Evolutionary conservation across 2,797 vertebrate species (phyloP).

Genomic region (Yasuhikotakia modesta): DNA sequence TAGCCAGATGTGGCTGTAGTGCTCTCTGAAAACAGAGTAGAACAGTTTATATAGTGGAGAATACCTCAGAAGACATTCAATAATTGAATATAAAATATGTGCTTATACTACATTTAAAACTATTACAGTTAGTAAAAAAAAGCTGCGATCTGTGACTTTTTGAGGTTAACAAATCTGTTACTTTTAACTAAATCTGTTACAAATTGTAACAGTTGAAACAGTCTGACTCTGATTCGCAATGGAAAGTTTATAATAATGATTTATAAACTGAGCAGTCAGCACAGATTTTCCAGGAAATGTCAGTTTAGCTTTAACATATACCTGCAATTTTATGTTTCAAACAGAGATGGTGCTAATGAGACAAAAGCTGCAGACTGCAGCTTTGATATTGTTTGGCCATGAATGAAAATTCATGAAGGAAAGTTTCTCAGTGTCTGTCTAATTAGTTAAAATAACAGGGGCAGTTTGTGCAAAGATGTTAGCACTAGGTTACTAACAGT

Average conservation of each 20-base stretch:
- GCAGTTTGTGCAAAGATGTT: conserved; percentile 1
- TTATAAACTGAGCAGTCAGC: too few species aligned
- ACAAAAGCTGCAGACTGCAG: too few species aligned
- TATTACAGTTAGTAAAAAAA: background rate
- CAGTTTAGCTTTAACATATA: too few species aligned
- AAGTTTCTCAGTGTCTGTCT: background rate
- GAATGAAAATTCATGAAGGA: background rate
- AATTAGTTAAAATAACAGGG: conserved; percentile 3
- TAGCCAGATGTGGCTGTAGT: conserved; percentile 14
- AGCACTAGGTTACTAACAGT: conserved; percentile 22
- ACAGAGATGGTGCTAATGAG: too few species aligned
- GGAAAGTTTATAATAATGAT: too few species aligned
- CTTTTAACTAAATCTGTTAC: too few species aligned
- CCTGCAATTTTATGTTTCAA: too few species aligned
- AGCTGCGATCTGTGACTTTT: too few species aligned
- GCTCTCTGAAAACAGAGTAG: background rate
- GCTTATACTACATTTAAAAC: background rate
- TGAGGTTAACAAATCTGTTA: too few species aligned
- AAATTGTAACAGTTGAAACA: too few species aligned
- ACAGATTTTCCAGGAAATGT: too few species aligned
- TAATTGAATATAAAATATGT: background rate
- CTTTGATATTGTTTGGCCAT: background rate
- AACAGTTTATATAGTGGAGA: background rate
- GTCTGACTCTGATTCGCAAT: background rate
- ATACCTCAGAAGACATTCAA: background rate